Evolutionary conservation across 2,797 vertebrate species (phyloP).

Genomic region (Anguilla anguilla): DNA sequence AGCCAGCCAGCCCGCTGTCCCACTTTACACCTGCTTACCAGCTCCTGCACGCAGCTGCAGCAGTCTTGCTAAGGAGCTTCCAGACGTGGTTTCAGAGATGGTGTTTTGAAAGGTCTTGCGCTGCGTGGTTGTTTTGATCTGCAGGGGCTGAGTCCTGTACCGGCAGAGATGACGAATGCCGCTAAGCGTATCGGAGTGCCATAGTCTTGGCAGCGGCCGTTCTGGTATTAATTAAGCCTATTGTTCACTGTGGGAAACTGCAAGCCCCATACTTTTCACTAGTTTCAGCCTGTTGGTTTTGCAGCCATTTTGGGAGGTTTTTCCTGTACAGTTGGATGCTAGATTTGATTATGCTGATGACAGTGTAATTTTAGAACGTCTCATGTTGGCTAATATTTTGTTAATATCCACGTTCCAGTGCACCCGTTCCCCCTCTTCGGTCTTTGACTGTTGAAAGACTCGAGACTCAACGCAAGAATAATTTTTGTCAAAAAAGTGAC

Average conservation of each 20-base stretch:
- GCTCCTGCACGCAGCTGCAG: conserved; percentile 4
- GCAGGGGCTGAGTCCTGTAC: conserved; percentile 1
- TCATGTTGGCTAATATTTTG: not conserved
- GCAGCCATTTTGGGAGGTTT: conserved; percentile 12
- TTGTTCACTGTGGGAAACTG: not conserved
- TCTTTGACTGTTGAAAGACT: not conserved
- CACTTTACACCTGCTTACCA: conserved; percentile 27
- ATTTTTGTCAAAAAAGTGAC: not conserved
- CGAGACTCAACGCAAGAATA: not conserved
- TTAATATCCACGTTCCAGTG: not conserved
- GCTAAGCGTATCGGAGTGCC: not conserved
- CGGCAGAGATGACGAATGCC: conserved; percentile 3
- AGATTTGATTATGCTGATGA: not conserved
- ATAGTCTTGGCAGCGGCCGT: not conserved
- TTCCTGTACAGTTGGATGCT: not conserved
- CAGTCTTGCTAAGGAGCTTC: conserved; percentile 2
- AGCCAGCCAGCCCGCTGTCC: conserved; percentile 3
- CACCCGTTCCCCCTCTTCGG: not conserved
- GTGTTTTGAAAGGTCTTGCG: not conserved
- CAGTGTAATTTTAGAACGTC: not conserved
- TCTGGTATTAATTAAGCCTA: conserved; percentile 10
- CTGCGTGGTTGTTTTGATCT: not conserved
- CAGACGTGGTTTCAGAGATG: conserved; percentile 3
- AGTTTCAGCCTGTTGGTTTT: not conserved
- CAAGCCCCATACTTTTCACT: not conserved